phyloP scores from a whole-genome alignment of 1,140 invertebrate species.

The Brachionus manjavacas region DNA sequence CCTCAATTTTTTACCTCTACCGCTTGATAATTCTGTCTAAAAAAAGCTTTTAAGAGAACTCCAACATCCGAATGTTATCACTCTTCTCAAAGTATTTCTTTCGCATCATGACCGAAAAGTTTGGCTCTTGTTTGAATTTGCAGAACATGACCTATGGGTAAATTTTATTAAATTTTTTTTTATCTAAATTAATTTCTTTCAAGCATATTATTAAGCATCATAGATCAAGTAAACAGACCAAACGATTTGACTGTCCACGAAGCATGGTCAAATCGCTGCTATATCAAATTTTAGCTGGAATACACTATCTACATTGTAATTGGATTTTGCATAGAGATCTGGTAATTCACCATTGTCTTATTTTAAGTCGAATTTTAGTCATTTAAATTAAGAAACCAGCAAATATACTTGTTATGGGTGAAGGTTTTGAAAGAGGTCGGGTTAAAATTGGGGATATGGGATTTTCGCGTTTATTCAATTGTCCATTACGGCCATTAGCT shows the following conservation, averaged over 20 bases:
- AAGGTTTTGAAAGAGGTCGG: constrained; percentile 87
- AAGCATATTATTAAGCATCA: constrained; percentile 99
- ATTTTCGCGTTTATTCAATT: constrained; percentile 97
- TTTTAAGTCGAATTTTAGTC: neutral
- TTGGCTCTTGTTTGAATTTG: constrained; percentile 96
- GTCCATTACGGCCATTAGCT: constrained; percentile 85
- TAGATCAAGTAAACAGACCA: constrained; percentile 92
- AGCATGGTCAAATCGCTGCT: constrained; percentile 80
- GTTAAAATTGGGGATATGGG: constrained; percentile 99
- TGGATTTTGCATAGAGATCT: constrained; percentile 98
- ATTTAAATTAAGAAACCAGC: constrained; percentile 83
- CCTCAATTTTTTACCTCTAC: neutral
- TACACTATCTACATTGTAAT: constrained; percentile 98
- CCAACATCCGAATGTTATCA: constrained; percentile 96
- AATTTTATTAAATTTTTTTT: neutral
- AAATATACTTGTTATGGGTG: constrained; percentile 99
- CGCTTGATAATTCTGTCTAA: constrained; percentile 43
- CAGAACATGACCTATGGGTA: constrained; percentile 97
- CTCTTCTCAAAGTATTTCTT: constrained; percentile 87
- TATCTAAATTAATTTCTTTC: constrained; percentile 44
- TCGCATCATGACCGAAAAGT: constrained; percentile 95
- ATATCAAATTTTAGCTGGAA: constrained; percentile 97
- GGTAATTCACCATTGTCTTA: constrained; percentile 61
- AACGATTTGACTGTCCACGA: constrained; percentile 90
- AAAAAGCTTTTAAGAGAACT: constrained; percentile 87